Evolutionary conservation across 1,140 invertebrate species (phyloP).

Genomic region (Colletes gigas): DNA sequence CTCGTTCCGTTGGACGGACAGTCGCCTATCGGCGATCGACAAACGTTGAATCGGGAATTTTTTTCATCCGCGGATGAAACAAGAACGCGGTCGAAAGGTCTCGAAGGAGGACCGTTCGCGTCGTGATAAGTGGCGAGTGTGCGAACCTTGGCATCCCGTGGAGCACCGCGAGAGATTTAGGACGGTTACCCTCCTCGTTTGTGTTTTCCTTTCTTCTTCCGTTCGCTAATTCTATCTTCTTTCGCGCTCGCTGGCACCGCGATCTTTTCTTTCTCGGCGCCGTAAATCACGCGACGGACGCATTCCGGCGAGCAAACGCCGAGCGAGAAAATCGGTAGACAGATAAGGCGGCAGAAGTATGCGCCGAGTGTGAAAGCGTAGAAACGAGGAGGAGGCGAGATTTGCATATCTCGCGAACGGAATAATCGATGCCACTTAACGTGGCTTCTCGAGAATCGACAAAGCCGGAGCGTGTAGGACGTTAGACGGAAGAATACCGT

Average conservation of each 20-base stretch:
- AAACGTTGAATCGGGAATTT: background rate
- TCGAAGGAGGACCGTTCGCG: slow-evolving; percentile 6
- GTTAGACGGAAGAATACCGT: background rate
- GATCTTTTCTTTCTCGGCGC: slow-evolving; percentile 68
- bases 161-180: slow-evolving; percentile 67
- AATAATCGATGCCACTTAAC: slow-evolving; percentile 78
- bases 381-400: slow-evolving; percentile 39
- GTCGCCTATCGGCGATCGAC: background rate
- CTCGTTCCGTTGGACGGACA: background rate
- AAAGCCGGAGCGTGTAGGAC: too few species aligned
- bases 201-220: slow-evolving; percentile 45
- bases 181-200: slow-evolving; percentile 59
- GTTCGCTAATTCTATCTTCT: slow-evolving; percentile 18
- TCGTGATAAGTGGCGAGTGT: slow-evolving; percentile 43
- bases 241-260: background rate
- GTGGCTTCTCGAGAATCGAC: slow-evolving; percentile 45
- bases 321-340: slow-evolving; percentile 27
- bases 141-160: slow-evolving; percentile 33
- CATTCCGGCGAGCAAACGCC: slow-evolving; percentile 63
- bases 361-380: slow-evolving; percentile 5
- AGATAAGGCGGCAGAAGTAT: background rate
- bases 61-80: background rate
- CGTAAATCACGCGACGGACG: slow-evolving; percentile 76
- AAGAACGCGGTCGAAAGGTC: background rate
- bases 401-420: slow-evolving; percentile 77